Base-by-base conservation (phyloP, 2,888 invertebrate species). In the Coelinius sp. region DNA sequence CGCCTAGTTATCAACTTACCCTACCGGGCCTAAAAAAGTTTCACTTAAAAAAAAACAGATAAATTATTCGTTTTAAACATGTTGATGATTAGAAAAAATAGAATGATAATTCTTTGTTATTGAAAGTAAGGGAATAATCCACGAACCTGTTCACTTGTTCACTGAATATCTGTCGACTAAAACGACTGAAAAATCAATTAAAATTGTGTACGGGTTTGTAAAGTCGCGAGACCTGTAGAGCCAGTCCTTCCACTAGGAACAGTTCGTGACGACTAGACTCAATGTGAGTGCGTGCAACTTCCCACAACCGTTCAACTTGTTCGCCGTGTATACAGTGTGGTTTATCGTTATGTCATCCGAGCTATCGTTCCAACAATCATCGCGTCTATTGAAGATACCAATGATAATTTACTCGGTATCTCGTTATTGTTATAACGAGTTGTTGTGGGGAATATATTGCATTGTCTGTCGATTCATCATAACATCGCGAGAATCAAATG, bases 271-370 rank as follows among this genome's bases (percentile, higher is more conserved):
- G 24, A 52, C 52, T 52, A 22, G n/a, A n/a, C n/a, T n/a, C n/a
- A n/a, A n/a, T 41, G 5, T 35, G 35, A 35, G 35, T n/a, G n/a
- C n/a, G n/a, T n/a, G n/a, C 38, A 7, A 38, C 12, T 2, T 2
- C n/a, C 10, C 20, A 20, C 10, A 52, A 27, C 14, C 14, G 17
- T 6, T 27, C n/a, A 25, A 56, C 25, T 14, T 0, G 17, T 56
- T 56, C 10, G 24, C 53, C 27, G 0, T 14, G 25, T 10, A 20
- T 12, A 20, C 31, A 6, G 3, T 14, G 31, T 10, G 14, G 17
- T 27, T 56, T 14, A 56, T 56, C 56, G 31, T 31, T 53, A 53
- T 14, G 27, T 56, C 56, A 56, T 56, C n/a, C 1, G 20, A 56
- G 38, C n/a, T 4, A 41, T 56, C 17, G 1, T n/a, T 1, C 56